Conservation (phyloP, 2,113 vertebrate genomes). For the Anhinga anhinga region DNA sequence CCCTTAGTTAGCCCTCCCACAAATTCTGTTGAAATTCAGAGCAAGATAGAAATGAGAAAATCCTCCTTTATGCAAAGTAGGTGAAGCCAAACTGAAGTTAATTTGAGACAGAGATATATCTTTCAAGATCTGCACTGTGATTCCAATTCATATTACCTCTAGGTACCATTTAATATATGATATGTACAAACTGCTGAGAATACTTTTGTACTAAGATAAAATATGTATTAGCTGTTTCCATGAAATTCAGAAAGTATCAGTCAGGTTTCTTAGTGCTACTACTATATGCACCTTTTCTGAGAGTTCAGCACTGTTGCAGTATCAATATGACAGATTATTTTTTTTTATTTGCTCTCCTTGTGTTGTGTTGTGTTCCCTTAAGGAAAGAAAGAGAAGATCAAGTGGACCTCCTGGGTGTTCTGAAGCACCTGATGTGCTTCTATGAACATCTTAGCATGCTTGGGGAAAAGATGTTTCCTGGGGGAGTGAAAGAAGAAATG, state of each 20-base stretch:
- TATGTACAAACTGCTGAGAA: not conserved
- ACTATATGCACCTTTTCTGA: not conserved
- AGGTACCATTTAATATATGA: not conserved
- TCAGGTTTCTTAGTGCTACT: not conserved
- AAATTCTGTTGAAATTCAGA: not conserved
- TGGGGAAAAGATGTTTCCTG: not conserved
- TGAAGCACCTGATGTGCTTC: not conserved
- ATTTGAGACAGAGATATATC: not conserved
- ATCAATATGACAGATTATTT: not conserved
- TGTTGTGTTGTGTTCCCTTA: not conserved
- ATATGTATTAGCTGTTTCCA: not conserved
- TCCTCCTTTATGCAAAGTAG: not conserved
- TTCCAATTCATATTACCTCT: not conserved
- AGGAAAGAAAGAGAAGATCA: not conserved
- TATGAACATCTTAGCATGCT: not conserved
- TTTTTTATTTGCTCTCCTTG: not conserved
- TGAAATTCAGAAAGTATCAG: not conserved
- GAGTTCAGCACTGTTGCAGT: not conserved
- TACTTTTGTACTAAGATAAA: not conserved
- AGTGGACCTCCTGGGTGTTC: not conserved
- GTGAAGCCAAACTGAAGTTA: not conserved
- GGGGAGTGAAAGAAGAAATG: not conserved
- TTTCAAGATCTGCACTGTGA: not conserved
- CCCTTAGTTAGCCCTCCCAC: not conserved
- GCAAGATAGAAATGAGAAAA: not conserved